These are phyloP conservation scores for Oryzias melastigma DNA, from an alignment of 2,113 vertebrate species.

Conservation along the genomic window DNA sequence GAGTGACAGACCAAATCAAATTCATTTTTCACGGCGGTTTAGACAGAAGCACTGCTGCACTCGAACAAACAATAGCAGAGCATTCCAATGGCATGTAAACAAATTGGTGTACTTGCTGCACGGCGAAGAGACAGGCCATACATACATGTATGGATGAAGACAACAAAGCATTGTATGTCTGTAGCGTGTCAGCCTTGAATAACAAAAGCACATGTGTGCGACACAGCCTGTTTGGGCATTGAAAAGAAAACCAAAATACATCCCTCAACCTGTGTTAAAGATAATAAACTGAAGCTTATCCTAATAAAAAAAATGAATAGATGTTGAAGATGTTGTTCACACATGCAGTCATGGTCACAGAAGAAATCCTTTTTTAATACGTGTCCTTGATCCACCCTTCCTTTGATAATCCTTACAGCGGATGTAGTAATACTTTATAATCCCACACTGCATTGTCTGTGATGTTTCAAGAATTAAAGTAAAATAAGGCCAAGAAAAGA, in stretches of 20 bases:
- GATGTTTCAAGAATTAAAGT: constrained; percentile 25
- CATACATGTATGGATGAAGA: constrained; percentile 19
- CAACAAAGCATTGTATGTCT: constrained; percentile 2
- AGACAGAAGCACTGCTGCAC: constrained; percentile 11
- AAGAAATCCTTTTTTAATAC: constrained; percentile 45
- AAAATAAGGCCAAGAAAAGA: constrained; percentile 13
- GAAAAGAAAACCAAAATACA: constrained; percentile 12
- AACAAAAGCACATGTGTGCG: constrained; percentile 11
- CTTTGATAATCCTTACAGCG: constrained; percentile 40
- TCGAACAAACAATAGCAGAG: constrained; percentile 20
- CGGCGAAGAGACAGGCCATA: constrained; percentile 12
- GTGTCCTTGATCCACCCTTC: constrained; percentile 15
- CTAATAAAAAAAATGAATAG: constrained; percentile 30
- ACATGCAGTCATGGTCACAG: constrained; percentile 26
- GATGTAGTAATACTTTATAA: constrained; percentile 48
- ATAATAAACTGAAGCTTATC: constrained; percentile 3
- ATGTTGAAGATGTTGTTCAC: constrained; percentile 26
- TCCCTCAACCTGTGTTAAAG: constrained; percentile 3
- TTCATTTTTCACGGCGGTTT: constrained; percentile 34
- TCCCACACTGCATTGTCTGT: constrained; percentile 26
- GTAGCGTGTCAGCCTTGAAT: constrained; percentile 15
- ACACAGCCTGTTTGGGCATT: constrained; percentile 3
- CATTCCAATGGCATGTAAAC: constrained; percentile 8
- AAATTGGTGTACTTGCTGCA: constrained; percentile 7
- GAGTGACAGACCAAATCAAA: constrained; percentile 38